Evolutionary conservation across 2,888 invertebrate species (phyloP).

Genomic region (Toxonevra muliebris): DNA sequence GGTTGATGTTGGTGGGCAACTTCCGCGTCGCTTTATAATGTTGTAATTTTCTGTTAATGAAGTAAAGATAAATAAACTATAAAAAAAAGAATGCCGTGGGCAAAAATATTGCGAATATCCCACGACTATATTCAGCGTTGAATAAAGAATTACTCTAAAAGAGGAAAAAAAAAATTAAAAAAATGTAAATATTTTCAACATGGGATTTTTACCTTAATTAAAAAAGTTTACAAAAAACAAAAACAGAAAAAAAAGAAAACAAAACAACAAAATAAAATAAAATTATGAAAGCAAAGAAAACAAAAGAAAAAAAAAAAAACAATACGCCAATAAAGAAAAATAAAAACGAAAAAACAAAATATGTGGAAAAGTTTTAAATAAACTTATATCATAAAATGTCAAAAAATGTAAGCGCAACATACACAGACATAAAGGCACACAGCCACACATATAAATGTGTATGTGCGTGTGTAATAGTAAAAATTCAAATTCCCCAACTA

Average conservation of each 20-base stretch:
- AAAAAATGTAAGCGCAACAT: conserved; percentile 38
- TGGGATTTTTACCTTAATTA: conserved; percentile 20
- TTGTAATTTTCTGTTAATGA: too few species aligned
- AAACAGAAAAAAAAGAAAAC: conserved; percentile 3
- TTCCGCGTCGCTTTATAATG: too few species aligned
- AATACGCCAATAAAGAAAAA: not conserved
- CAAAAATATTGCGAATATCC: too few species aligned
- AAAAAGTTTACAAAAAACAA: conserved; percentile 21
- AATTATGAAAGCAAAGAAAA: conserved; percentile 5
- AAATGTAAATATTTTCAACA: conserved; percentile 9
- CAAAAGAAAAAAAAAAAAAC: not conserved
- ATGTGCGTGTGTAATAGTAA: not conserved
- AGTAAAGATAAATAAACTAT: too few species aligned
- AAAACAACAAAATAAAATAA: not conserved
- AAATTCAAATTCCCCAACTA: not conserved
- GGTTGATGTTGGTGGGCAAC: too few species aligned
- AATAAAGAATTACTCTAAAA: not conserved
- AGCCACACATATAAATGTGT: not conserved
- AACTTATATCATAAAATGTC: conserved; percentile 54
- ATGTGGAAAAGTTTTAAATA: conserved; percentile 49
- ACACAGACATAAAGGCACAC: conserved; percentile 23
- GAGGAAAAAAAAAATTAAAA: not conserved
- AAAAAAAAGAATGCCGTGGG: too few species aligned
- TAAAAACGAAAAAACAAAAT: conserved; percentile 11
- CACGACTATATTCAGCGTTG: not conserved